These are phyloP conservation scores for Xyrichtys novacula DNA, from an alignment of 2,797 vertebrate species.

Conservation along the genomic window DNA sequence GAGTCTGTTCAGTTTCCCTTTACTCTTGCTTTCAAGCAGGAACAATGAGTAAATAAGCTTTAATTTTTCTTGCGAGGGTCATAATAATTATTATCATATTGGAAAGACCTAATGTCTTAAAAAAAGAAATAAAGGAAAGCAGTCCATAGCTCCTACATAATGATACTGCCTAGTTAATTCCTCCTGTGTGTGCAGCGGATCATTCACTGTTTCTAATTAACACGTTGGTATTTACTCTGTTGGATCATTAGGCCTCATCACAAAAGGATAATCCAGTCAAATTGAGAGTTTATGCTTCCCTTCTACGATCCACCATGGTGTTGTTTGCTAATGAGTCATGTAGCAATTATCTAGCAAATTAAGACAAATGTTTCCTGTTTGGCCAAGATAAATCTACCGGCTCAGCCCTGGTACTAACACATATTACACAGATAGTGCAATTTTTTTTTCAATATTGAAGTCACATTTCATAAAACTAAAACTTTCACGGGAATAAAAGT, in stretches of 20 bases:
- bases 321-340: slow-evolving; percentile 78
- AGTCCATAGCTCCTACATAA: slow-evolving; percentile 56
- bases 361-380: slow-evolving; percentile 77
- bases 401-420: slow-evolving; percentile 2
- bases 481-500: neutral
- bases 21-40: neutral
- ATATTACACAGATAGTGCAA: slow-evolving; percentile 3
- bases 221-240: slow-evolving; percentile 87
- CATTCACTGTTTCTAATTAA: slow-evolving; percentile 87
- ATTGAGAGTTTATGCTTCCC: slow-evolving; percentile 83
- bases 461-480: neutral
- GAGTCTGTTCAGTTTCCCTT: neutral
- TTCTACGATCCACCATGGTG: slow-evolving; percentile 65
- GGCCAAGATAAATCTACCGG: slow-evolving; percentile 56
- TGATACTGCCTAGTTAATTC: slow-evolving; percentile 67
- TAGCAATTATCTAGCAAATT: slow-evolving; percentile 74
- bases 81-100: slow-evolving; percentile 35
- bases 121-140: slow-evolving; percentile 34
- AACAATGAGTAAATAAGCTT: slow-evolving; percentile 1
- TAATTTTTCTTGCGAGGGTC: slow-evolving; percentile 13
- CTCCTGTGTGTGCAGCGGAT: slow-evolving; percentile 80
- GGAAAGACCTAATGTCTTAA: slow-evolving; percentile 28
- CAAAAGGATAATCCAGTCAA: slow-evolving; percentile 86
- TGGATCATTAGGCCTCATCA: slow-evolving; percentile 85
- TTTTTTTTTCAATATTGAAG: slow-evolving; percentile 9